Evolutionary conservation across 92 coral and sea anemone genomes (phyloP), one percentile per base, ranked within the genome.

Genomic region (Actinostola sp.): DNA sequence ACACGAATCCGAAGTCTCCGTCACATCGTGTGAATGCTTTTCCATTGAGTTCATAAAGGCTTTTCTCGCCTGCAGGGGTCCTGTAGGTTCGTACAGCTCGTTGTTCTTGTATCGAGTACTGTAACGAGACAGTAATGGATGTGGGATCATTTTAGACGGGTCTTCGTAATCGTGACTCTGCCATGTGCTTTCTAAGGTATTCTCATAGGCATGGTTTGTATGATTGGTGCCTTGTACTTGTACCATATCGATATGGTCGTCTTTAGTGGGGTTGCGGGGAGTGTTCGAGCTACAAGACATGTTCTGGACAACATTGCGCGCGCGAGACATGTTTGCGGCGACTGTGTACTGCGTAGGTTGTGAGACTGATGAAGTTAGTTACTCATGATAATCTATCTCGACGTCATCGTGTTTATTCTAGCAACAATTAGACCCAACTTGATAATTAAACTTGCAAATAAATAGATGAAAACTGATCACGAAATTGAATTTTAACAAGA

Each of bases 11-110:
- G 38, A 29, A 26, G 26, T 66, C 57, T 66, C 56, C 31, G 7
- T 42, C 33, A 10, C 39, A 14, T 65, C 71, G 2, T 65, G 15
- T 23, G 38, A 44, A 43, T 17, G 27, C 26, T 38, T 27, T 1
- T 65, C 71, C 20, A n/a, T n/a, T 16, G 55, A 14, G 19, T 19
- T 26, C 9, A 46, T 10, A 41, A 46, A 49, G 25, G n/a, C 59
- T 28, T 67, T 67, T 17, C 73, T 46, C 0, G 60, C 55, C 33
- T 50, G 61, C 2, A 67, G 28, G 3, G 65, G 76, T 11, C 76
- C 76, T 42, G 65, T 23, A 16, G 76, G 64, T 19, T 70, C 76
- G 76, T 70, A 70, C 20, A 70, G 27, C 15, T 57, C 77, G 42
- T 59, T 71, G 19, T 24, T 9, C 39, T 44, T 56, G 17, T 45